Conservation (phyloP, 2,113 vertebrate genomes). For the Puntigrus tetrazona region DNA sequence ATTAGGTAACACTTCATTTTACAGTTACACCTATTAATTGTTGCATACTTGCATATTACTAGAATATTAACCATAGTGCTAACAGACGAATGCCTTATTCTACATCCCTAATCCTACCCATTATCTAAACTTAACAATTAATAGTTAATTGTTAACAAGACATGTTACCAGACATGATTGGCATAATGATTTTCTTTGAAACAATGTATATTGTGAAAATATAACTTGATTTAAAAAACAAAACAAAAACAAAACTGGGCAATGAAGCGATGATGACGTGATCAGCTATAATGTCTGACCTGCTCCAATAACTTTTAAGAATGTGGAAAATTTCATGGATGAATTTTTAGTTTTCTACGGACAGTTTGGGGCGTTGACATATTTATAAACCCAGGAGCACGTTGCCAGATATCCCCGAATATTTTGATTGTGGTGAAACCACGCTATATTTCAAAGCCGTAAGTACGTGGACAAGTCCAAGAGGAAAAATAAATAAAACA, state of each 20-base stretch:
- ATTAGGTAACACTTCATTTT: too few species aligned
- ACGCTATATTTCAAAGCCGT: neutral
- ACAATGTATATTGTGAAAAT: neutral
- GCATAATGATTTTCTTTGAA: too few species aligned
- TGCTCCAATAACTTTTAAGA: neutral
- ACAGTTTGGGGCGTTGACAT: neutral
- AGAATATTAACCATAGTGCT: too few species aligned
- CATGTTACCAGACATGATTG: too few species aligned
- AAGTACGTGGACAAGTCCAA: neutral
- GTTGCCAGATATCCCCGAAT: neutral
- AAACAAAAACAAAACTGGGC: neutral
- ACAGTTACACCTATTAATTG: too few species aligned
- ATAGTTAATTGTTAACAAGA: too few species aligned
- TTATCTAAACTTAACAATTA: too few species aligned
- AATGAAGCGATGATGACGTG: neutral
- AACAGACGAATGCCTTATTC: too few species aligned
- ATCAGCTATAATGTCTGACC: neutral
- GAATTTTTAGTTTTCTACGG: neutral
- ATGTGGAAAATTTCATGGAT: neutral
- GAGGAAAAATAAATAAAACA: conserved; percentile 16
- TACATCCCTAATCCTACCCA: too few species aligned
- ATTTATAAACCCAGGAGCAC: neutral
- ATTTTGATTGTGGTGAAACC: neutral
- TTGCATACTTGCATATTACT: too few species aligned
- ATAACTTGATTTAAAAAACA: too few species aligned